phyloP scores from a whole-genome alignment of 2,888 invertebrate genomes.

The Kuschelorhynchus macadamiae region DNA sequence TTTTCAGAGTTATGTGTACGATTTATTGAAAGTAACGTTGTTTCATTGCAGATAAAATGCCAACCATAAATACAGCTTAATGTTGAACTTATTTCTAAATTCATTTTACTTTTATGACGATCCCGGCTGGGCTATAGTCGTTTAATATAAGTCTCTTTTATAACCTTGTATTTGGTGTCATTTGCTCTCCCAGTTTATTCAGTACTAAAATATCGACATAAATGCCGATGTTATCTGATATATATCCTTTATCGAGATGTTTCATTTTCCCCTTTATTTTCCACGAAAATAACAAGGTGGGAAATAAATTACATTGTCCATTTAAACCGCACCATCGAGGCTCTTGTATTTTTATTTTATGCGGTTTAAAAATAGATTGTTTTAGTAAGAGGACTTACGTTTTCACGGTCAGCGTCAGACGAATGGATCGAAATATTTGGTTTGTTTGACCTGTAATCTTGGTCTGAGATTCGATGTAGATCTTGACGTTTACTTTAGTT shows the following conservation, averaged over 20 bases:
- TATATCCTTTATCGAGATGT: constrained; percentile 3
- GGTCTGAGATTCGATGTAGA: too few species aligned
- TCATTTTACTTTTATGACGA: background rate
- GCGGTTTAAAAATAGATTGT: constrained; percentile 3
- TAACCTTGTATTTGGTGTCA: background rate
- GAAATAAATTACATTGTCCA: background rate
- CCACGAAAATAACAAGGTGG: constrained; percentile 1
- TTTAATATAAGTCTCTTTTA: background rate
- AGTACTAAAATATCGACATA: constrained; percentile 6
- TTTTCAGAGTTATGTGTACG: too few species aligned
- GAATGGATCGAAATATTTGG: too few species aligned
- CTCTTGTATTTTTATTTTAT: background rate
- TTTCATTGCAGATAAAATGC: too few species aligned
- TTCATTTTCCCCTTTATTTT: background rate
- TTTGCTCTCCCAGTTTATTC: background rate
- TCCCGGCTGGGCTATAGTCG: background rate
- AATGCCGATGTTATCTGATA: constrained; percentile 1
- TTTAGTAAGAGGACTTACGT: too few species aligned
- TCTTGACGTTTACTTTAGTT: too few species aligned
- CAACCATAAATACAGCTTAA: too few species aligned
- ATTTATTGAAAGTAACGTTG: too few species aligned
- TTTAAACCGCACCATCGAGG: background rate
- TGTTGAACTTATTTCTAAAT: constrained; percentile 1
- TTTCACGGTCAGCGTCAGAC: too few species aligned
- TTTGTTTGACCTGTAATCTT: too few species aligned